phyloP scores from a whole-genome alignment of 2,113 vertebrate species.

The Azemiops feae region DNA sequence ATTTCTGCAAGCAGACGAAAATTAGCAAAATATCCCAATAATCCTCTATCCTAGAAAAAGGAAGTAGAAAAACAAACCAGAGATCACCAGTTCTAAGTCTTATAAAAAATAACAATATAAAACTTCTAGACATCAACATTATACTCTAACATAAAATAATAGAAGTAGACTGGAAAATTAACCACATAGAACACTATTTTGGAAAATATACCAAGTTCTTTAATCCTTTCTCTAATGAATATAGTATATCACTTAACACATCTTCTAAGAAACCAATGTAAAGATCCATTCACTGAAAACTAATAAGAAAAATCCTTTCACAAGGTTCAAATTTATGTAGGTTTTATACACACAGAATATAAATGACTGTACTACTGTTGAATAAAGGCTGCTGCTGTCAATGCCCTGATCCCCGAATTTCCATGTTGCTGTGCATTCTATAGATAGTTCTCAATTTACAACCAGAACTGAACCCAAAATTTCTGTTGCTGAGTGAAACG shows the following conservation, averaged over 20 bases:
- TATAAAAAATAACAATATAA: neutral
- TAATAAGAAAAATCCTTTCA: neutral
- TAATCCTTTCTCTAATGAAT: neutral
- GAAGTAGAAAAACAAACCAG: slow-evolving; percentile 42
- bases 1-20: slow-evolving; percentile 96
- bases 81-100: neutral
- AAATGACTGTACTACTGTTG: neutral
- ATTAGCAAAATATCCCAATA: slow-evolving; percentile 92
- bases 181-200: neutral
- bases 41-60: slow-evolving; percentile 78
- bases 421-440: neutral
- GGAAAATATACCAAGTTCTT: neutral
- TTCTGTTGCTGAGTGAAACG: neutral
- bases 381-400: neutral
- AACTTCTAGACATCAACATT: neutral
- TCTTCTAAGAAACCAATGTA: neutral
- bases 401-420: neutral
- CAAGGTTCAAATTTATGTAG: neutral
- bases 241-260: neutral
- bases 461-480: neutral
- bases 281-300: neutral
- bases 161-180: neutral
- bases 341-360: neutral
- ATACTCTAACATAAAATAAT: neutral
- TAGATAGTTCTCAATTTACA: neutral